Base-by-base conservation (phyloP, 2,113 vertebrate genomes). In the Hypomesus transpacificus region DNA sequence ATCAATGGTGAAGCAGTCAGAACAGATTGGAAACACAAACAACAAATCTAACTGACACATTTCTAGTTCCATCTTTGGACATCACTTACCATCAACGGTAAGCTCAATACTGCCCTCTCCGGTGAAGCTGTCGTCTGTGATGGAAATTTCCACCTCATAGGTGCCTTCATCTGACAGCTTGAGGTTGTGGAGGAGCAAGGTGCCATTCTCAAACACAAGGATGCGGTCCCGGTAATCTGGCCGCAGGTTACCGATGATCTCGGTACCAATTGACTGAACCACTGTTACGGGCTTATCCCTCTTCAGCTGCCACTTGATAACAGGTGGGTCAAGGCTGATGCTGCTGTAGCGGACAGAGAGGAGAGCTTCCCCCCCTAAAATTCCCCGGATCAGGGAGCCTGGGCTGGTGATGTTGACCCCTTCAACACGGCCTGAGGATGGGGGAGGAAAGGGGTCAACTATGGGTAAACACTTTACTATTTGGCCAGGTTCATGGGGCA, bases 71-170 rank as follows among this genome's bases (percentile, higher is more conserved):
- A 9, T 31, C 11, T 46, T 2, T 26, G 24, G 24, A 26, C 0
- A 21, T 22, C 14, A 52, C 91, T 83, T 94, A 98, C 97, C 95
- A 57, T 99, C 96, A 57, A 99, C 97, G 0, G 94, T 97, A 73
- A 99, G 95, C 53, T 93, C 93, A 85, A 99, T 97, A 86, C 91
- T 94, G 77, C 94, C 94, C 84, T 97, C 96, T 8, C 96, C 97
- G 0, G 97, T 92, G 80, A 98, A 98, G 0, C 90, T 95, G 72
- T 98, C 97, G 0, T 97, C 96, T 0, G 97, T 99, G 88, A 99
- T 99, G 85, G 96, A 98, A 84, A 98, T 94, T 90, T 98, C 96
- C 26, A 98, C 97, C 24, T 98, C 95, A 0, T 99, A 99, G 0
- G 85, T 92, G 0, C 97, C 97, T 21, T 98, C 96, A 0, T 99